A percentile compares a stretch with the other conserved stretches of the same genome.
Conservation (phyloP, 2,113 vertebrate species). For the Pseudolaguvia tuberculata region DNA sequence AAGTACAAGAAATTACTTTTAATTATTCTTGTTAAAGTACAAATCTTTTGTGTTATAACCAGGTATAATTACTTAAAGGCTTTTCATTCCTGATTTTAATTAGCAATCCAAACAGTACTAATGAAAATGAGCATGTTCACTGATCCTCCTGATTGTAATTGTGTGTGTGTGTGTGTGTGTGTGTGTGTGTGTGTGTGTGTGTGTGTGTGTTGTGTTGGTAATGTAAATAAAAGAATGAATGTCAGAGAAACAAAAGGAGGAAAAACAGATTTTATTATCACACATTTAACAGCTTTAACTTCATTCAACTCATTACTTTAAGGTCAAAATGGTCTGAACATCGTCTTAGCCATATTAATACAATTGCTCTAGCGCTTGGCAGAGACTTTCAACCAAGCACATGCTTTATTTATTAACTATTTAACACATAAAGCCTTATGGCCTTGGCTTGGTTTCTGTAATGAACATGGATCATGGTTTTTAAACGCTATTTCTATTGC, state of each 20-base stretch:
- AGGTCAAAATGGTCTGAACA: background rate
- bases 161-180: constrained; percentile 11
- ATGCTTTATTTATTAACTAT: background rate
- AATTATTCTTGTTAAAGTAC: constrained; percentile 9
- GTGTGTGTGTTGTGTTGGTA: background rate
- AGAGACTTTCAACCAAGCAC: background rate
- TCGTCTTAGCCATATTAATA: constrained; percentile 1
- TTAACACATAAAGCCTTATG: constrained; percentile 4
- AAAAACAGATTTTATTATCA: background rate
- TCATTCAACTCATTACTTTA: background rate
- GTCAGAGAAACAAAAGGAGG: background rate
- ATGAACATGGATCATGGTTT: background rate
- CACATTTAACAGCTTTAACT: background rate
- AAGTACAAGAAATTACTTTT: constrained; percentile 4
- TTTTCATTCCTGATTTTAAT: constrained; percentile 1
- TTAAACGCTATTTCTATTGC: background rate
- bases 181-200: background rate
- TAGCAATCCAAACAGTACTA: constrained; percentile 14
- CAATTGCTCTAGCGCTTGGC: background rate
- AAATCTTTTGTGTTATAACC: background rate
- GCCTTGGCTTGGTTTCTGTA: background rate
- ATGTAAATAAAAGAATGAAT: background rate
- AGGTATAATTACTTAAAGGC: background rate
- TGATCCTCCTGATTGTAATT: constrained; percentile 22
- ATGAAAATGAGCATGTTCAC: constrained; percentile 19